Evolutionary conservation across 2,797 vertebrate species (phyloP).

Genomic region (Oreochromis mossambicus): DNA sequence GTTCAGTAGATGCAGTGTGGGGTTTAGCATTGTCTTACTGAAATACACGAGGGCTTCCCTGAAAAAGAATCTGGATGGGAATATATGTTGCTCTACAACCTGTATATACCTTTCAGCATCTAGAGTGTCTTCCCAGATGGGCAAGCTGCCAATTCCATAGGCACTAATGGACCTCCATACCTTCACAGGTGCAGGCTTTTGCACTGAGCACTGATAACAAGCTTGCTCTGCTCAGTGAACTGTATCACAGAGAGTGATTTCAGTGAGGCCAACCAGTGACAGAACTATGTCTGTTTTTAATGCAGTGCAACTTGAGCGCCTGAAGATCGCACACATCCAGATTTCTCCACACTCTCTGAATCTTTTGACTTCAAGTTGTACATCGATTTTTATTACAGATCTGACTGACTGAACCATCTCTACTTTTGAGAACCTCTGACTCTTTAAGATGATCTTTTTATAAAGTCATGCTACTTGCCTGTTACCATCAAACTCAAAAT

Average conservation of each 20-base stretch:
- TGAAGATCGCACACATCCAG: neutral
- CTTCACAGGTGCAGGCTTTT: neutral
- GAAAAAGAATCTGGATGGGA: neutral
- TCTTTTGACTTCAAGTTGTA: neutral
- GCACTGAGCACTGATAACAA: neutral
- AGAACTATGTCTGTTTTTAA: neutral
- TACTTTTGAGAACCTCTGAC: neutral
- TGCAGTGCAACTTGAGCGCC: neutral
- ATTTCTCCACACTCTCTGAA: neutral
- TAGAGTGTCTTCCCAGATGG: neutral
- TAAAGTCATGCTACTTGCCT: neutral
- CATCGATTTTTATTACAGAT: neutral
- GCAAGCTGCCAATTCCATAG: neutral
- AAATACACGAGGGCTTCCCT: neutral
- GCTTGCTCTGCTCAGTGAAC: neutral
- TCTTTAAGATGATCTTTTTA: neutral
- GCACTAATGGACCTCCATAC: neutral
- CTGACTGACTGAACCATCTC: neutral
- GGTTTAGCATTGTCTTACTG: neutral
- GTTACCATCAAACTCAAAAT: neutral
- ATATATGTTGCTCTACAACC: neutral
- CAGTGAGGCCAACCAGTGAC: neutral
- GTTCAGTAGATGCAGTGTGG: neutral
- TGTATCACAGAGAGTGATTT: neutral
- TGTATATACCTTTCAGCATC: accelerated